Base-by-base conservation (phyloP, 2,113 vertebrate species). In the Notarius quadriscutis region DNA sequence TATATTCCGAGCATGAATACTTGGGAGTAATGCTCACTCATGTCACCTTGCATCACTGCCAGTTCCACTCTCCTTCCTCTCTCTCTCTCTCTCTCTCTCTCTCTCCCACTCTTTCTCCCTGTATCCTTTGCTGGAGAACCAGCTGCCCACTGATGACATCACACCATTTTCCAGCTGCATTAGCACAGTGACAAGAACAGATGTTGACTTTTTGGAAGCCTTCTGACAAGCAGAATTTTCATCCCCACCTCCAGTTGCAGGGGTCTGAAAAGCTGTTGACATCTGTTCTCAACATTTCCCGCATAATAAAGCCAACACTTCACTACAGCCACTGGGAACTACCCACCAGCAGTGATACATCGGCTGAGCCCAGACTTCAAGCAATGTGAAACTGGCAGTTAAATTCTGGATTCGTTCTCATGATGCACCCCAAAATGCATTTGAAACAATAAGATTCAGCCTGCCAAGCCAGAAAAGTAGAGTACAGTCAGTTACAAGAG, bases 121-220 rank as follows among this genome's bases (percentile, higher is more conserved):
- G 86, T 85, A 86, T 86, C 63, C 50, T 88, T 81, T 87, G 72
- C 87, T 81, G 27, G 58, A 85, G 62, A 63, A 67, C 84, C 91
- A 93, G 88, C 90, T 93, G 91, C 89, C 74, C 57, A 30, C 78
- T 78, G 84, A 91, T 93, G 91, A 92, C 91, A 93, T 92, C 91
- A 91, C 86, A 81, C 79, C 58, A 74, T 72, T 77, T 63, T 85
- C 91, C 91, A 93, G 91, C 91, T 93, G 92, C 78, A 86, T 84
- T 51, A 74, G 86, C 18, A 88, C 65, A 82, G 90, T 85, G 89
- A 92, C 85, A 84, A 75, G 81, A 91, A 84, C 92, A 92, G 92
- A 91, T 93, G 91, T 91, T 90, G 71, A 84, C 69, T 83, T 87
- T 87, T 82, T 85, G 72, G 83, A 74, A 81, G 65, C 57, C 62